Evolutionary conservation across 1,140 invertebrate genomes (phyloP), one percentile per base, ranked within the genome.

Genomic region (Drosophila navojoa): DNA sequence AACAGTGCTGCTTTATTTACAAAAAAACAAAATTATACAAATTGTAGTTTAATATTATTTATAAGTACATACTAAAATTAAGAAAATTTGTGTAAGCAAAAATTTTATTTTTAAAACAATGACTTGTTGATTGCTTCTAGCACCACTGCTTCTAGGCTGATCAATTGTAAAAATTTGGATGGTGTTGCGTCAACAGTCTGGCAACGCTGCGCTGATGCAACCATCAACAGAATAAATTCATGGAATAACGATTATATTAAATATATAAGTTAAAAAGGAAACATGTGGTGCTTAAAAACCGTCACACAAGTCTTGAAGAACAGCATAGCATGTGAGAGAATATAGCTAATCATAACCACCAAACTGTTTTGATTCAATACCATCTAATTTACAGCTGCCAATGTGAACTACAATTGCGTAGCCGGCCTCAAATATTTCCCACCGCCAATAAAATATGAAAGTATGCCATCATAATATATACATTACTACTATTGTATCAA

Each of bases 371-470:
- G 1, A 42, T 50, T 22, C 22, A 54, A 57, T 40, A 22, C 27
- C n/a, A 40, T 38, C 32, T 9, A 53, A 70, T 62, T 75, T 57
- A 10, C 47, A 71, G 71, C 63, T 53, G 72, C 72, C 22, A 89
- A 77, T 50, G 60, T 89, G 10, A 75, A 77, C 16, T 50, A 59
- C 25, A 61, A 75, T 15, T 70, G 66, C 59, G 69, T 81, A 40
- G 89, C 84, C 72, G 95, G 95, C 25, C 92, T 96, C 15, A 95
- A 95, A 91, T 93, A 94, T 80, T 96, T 94, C 90, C 78, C 93
- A 45, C 92, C 93, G 9, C 95, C 95, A 44, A 92, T 93, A 74
- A 93, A 93, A 73, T 95, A 94, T 91, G 93, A 94, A 70, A 90
- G 95, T 95, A 93, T 38, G 32, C 32, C 32, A 4, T 4, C 5